Conservation (phyloP, 2,113 vertebrate genomes). For the Sinocyclocheilus anshuiensis region DNA sequence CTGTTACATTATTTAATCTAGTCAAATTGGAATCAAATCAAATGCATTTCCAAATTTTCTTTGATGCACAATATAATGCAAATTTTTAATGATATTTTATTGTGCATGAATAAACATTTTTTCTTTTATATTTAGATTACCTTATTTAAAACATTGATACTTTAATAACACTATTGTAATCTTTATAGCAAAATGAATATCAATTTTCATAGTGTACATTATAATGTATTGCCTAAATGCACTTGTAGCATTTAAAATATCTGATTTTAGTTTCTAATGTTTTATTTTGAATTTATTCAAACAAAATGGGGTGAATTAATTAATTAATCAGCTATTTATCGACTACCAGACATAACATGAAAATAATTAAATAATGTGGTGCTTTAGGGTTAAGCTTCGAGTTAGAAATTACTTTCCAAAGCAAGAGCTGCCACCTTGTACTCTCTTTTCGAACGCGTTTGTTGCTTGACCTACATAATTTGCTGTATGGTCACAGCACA, state of each 20-base stretch:
- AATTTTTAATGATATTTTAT: background rate
- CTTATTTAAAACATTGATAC: background rate
- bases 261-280: too few relatives aligned
- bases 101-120: background rate
- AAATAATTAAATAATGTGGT: background rate
- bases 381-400: background rate
- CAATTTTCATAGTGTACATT: background rate
- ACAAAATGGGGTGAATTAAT: too few relatives aligned
- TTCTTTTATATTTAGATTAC: background rate
- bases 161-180: background rate
- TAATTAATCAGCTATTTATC: too few relatives aligned
- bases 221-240: too few relatives aligned
- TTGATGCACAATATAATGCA: background rate
- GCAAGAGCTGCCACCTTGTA: background rate
- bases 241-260: too few relatives aligned
- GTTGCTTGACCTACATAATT: constrained; percentile 40
- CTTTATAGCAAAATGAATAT: background rate
- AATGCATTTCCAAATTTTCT: background rate
- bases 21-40: background rate
- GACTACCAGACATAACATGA: too few relatives aligned
- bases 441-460: background rate
- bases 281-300: too few relatives aligned
- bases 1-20: background rate
- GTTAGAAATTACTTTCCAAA: background rate
- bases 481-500: background rate